Evolutionary conservation across 2,797 vertebrate species (phyloP), one percentile per base, ranked within the genome.

Genomic region (Notolepis coatsorum): DNA sequence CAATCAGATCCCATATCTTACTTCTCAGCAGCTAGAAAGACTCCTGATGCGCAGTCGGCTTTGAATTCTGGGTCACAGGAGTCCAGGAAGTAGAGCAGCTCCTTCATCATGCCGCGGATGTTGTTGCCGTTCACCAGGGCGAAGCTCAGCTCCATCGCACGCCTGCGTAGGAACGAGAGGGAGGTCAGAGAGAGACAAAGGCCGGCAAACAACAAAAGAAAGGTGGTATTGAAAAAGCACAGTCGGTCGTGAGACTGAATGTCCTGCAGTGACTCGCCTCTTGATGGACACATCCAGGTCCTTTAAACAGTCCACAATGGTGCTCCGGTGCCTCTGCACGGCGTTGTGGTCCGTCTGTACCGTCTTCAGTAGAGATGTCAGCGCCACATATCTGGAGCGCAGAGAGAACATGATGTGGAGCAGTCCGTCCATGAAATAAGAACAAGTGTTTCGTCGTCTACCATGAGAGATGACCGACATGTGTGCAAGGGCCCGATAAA

Each of bases 81-180:
- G 89, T 99, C 98, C 84, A 99, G 88, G 87, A 99, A 99, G 92
- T 99, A 98, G 55, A 99, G 94, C 76, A 99, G 91, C 84, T 99
- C 98, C 88, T 99, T 99, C 98, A 99, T 99, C 98, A 99, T 99
- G 67, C 98, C 98, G 86, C 98, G 93, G 42, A 99, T 96, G 87
- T 99, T 99, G 92, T 99, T 99, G 54, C 97, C 98, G 28, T 99
- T 99, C 70, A 99, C 97, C 52, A 99, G 91, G 66, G 98, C 97
- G 71, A 99, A 99, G 88, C 98, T 99, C 81, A 99, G 93, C 70
- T 99, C 98, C 98, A 99, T 99, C 28, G 98, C 98, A 82, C 97
- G 95, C 87, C 98, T 99, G 61, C 6, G 43, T 2, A 73, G 41
- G 21, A 52, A 30, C 4, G 70, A 20, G 51, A 12, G 7, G 7